phyloP scores from a whole-genome alignment of 2,888 invertebrate species.

The Dicycla oo region DNA sequence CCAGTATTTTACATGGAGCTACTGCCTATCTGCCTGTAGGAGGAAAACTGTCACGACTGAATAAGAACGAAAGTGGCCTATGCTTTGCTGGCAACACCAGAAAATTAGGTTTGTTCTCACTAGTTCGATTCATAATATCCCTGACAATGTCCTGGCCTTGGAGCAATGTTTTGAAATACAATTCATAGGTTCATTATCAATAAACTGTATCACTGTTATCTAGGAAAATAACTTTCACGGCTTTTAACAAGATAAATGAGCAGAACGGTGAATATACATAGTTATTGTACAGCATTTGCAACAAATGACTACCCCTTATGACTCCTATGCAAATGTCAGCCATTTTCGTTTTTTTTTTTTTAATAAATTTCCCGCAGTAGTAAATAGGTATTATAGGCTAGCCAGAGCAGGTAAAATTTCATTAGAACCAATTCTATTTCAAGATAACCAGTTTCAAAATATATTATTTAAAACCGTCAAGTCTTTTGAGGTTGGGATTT shows the following conservation, averaged over 20 bases:
- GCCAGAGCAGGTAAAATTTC: background rate
- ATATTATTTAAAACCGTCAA: too few species aligned
- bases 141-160: background rate
- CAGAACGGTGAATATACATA: background rate
- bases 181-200: conserved; percentile 1
- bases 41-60: background rate
- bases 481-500: background rate
- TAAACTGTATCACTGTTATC: background rate
- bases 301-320: too few species aligned
- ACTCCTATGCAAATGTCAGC: too few species aligned
- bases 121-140: too few species aligned
- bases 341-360: too few species aligned
- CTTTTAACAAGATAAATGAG: conserved; percentile 4
- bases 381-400: too few species aligned
- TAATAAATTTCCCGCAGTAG: too few species aligned
- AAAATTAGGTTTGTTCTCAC: too few species aligned
- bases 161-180: background rate
- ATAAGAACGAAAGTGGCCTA: background rate
- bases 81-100: background rate
- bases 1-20: background rate
- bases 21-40: background rate
- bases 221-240: conserved; percentile 6
- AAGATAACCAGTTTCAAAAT: background rate
- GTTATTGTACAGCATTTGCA: too few species aligned
- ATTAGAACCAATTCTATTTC: background rate